Conservation (phyloP, 2,888 invertebrate genomes). For the Panzeria rudis region DNA sequence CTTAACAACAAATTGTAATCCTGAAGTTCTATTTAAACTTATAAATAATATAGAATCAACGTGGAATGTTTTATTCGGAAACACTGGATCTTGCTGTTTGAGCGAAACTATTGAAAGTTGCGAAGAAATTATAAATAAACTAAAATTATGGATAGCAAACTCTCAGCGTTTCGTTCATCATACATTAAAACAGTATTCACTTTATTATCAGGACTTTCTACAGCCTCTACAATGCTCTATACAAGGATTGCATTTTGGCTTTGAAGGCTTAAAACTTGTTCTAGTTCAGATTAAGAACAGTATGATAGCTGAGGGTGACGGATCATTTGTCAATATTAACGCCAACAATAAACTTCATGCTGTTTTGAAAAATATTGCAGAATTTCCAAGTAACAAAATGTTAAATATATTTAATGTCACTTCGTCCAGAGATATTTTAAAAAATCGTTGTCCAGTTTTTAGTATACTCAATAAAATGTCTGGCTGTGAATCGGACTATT, state of each 20-base stretch:
- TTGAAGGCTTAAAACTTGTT: constrained; percentile 85
- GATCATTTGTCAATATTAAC: constrained; percentile 73
- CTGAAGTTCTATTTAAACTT: constrained; percentile 76
- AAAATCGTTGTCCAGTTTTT: constrained; percentile 78
- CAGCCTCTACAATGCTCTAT: constrained; percentile 89
- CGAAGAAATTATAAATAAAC: constrained; percentile 77
- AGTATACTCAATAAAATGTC: constrained; percentile 78
- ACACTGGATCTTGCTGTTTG: constrained; percentile 46
- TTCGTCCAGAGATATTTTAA: constrained; percentile 71
- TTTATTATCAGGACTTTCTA: constrained; percentile 91
- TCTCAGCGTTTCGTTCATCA: constrained; percentile 81
- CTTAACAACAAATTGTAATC: constrained; percentile 80
- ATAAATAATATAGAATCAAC: constrained; percentile 74
- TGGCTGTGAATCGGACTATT: constrained; percentile 78
- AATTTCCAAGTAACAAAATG: constrained; percentile 79
- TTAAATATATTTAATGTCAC: constrained; percentile 76
- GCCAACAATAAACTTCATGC: constrained; percentile 76
- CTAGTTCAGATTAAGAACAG: constrained; percentile 82
- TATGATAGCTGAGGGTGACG: constrained; percentile 60
- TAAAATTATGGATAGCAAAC: constrained; percentile 82
- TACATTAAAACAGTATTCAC: constrained; percentile 85
- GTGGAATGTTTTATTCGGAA: constrained; percentile 74
- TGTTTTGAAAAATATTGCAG: constrained; percentile 78
- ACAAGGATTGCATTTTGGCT: constrained; percentile 87
- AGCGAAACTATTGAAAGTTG: constrained; percentile 73